These are phyloP conservation scores for Salvelinus fontinalis DNA, from an alignment of 2,113 vertebrate species.

Conservation along the genomic window DNA sequence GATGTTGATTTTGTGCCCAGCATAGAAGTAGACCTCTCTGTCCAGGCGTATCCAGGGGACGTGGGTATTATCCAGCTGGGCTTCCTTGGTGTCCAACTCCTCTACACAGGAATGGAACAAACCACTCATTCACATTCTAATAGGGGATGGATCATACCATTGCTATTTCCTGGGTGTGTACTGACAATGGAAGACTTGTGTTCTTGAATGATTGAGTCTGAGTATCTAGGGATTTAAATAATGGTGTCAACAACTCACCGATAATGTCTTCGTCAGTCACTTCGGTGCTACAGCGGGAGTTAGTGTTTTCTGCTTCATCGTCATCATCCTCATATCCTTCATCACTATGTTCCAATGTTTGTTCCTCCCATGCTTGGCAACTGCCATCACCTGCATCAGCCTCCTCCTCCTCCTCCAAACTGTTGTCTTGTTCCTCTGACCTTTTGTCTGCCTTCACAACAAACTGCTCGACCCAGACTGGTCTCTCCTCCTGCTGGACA, in stretches of 20 bases:
- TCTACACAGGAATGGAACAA: slow-evolving; percentile 27
- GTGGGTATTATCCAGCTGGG: slow-evolving; percentile 24
- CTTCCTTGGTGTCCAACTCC: not conserved
- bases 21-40: slow-evolving; percentile 64
- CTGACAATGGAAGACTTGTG: too few species aligned
- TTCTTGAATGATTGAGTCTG: not conserved
- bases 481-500: not conserved
- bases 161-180: not conserved
- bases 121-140: not conserved
- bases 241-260: slow-evolving; percentile 26
- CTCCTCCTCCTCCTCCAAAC: not conserved
- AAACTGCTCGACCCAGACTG: too few species aligned
- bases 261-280: slow-evolving; percentile 2
- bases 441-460: not conserved
- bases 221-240: not conserved
- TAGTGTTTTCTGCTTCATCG: slow-evolving; percentile 5
- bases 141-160: not conserved
- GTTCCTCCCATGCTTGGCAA: not conserved
- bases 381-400: not conserved
- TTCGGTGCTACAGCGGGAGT: not conserved
- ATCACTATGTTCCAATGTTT: not conserved
- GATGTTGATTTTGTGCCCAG: slow-evolving; percentile 64
- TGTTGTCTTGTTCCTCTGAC: slow-evolving; percentile 7
- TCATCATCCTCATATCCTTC: slow-evolving; percentile 8
- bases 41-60: not conserved